These are phyloP conservation scores for Raja brachyura DNA, from an alignment of 2,113 vertebrate genomes.

Conservation along the genomic window DNA sequence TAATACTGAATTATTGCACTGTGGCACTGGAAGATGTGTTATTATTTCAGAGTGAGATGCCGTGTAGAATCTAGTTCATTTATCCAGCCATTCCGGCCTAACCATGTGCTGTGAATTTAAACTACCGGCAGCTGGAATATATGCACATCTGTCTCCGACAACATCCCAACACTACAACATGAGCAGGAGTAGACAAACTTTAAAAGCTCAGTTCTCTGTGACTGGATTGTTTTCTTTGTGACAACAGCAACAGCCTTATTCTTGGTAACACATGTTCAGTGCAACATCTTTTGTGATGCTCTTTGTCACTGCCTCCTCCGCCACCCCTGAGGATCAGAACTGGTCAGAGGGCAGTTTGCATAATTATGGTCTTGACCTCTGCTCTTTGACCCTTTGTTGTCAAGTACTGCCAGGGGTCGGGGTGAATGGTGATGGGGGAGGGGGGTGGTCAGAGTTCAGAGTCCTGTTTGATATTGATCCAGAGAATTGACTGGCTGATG, in stretches of 20 bases:
- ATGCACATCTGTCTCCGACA: neutral
- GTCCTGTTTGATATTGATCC: constrained; percentile 11
- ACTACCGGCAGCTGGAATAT: neutral
- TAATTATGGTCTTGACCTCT: neutral
- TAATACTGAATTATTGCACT: neutral
- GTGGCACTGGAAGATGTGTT: neutral
- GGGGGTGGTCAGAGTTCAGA: neutral
- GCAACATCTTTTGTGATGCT: neutral
- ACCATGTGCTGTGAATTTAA: neutral
- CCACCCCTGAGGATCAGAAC: neutral
- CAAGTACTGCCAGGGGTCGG: neutral
- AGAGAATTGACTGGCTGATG: neutral
- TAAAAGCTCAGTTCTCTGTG: neutral
- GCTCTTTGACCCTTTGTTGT: neutral
- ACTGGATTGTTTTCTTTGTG: neutral
- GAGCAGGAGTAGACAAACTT: neutral
- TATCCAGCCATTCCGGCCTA: neutral
- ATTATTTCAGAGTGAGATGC: neutral
- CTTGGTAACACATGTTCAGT: neutral
- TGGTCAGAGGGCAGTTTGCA: neutral
- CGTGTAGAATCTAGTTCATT: neutral
- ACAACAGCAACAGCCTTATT: neutral
- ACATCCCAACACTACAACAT: neutral
- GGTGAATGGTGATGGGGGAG: neutral
- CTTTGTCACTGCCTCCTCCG: neutral